Evolutionary conservation across 2,113 vertebrate genomes (phyloP).

Genomic region (Cheilinus undulatus): DNA sequence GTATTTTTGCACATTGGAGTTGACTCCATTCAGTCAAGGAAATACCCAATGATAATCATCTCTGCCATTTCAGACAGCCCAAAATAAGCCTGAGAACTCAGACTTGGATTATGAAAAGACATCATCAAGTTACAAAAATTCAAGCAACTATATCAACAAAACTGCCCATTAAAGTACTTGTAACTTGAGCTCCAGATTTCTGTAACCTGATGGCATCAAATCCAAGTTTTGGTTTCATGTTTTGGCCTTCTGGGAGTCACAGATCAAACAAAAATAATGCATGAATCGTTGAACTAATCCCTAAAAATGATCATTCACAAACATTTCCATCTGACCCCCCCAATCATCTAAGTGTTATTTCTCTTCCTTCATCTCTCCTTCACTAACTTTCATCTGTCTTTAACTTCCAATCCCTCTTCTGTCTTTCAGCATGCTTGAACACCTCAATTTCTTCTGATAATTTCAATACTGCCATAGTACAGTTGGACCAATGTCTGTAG

Average conservation of each 20-base stretch:
- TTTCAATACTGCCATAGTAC: constrained; percentile 84
- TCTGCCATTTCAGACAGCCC: constrained; percentile 4
- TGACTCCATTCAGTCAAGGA: constrained; percentile 54
- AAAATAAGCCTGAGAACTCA: constrained; percentile 41
- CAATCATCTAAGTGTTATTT: constrained; percentile 29
- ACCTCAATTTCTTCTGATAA: constrained; percentile 58
- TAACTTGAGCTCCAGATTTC: constrained; percentile 30
- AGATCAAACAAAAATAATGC: constrained; percentile 52
- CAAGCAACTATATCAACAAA: constrained; percentile 14
- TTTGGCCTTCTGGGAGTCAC: constrained; percentile 20
- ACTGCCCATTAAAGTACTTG: constrained; percentile 21
- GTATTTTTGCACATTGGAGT: constrained; percentile 69
- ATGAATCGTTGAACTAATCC: constrained; percentile 55
- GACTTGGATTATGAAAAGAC: constrained; percentile 3
- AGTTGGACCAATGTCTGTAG: constrained; percentile 87
- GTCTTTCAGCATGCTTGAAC: constrained; percentile 69
- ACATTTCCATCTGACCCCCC: constrained; percentile 30
- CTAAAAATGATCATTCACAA: constrained; percentile 30
- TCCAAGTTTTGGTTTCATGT: constrained; percentile 35
- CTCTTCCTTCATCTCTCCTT: constrained; percentile 28
- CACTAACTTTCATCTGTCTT: constrained; percentile 44
- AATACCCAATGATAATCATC: constrained; percentile 20
- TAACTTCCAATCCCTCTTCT: constrained; percentile 16
- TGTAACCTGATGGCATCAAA: constrained; percentile 32
- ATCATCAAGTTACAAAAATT: constrained; percentile 29